Conservation (phyloP, 2,113 vertebrate genomes). For the Turdus rufiventris region DNA sequence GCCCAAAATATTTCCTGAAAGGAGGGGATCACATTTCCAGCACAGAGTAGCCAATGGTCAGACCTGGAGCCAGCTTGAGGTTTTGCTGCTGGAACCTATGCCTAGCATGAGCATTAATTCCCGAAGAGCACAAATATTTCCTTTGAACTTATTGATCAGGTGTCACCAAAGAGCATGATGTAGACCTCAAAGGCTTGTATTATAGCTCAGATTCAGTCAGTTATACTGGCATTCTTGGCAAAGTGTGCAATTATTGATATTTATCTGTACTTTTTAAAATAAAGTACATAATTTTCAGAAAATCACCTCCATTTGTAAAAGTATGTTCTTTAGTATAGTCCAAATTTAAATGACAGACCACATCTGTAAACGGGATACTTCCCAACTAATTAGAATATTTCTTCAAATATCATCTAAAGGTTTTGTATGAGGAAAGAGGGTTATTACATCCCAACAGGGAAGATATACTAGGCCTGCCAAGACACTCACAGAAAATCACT, state of each 20-base stretch:
- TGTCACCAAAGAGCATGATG: neutral
- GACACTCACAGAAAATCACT: neutral
- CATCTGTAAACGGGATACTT: neutral
- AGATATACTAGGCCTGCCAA: neutral
- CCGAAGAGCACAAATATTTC: neutral
- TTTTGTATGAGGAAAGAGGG: neutral
- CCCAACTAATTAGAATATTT: neutral
- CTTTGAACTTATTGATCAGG: neutral
- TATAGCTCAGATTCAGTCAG: neutral
- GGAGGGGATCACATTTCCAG: neutral
- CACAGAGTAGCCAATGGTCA: rapidly evolving
- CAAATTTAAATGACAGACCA: neutral
- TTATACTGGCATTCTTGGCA: neutral
- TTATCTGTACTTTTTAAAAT: neutral
- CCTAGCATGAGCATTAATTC: neutral
- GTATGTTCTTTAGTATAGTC: neutral
- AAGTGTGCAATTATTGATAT: neutral
- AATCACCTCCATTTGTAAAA: neutral
- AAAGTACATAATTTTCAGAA: neutral
- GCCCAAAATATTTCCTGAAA: neutral
- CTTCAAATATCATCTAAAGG: neutral
- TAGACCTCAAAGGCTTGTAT: neutral
- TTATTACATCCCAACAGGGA: neutral
- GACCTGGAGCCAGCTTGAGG: neutral
- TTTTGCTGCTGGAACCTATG: neutral